Evolutionary conservation across 2,888 invertebrate genomes (phyloP), one percentile per base, ranked within the genome.

Genomic region (Dendrolimus pini): DNA sequence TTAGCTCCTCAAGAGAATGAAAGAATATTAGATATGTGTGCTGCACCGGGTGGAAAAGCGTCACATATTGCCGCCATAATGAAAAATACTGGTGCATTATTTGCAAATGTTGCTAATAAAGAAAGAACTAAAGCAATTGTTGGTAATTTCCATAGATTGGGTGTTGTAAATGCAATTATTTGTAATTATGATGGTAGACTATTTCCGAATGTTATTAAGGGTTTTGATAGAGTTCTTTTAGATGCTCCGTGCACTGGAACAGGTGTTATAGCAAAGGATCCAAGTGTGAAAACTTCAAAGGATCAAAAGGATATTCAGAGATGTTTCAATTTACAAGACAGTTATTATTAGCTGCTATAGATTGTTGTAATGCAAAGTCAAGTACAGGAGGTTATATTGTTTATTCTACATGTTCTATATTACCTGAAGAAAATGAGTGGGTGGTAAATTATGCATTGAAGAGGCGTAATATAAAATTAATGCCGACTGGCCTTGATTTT

Each of bases 211-310:
- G 92, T 96, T 10, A 95, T 98, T 80, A 96, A 95, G 74, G 96
- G 97, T 1, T 99, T 99, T 80, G 99, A 99, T 83, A 93, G 99
- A 70, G 97, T 99, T 7, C 85, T 99, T 47, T 87, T 99, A 55
- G 99, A 99, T 91, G 99, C 99, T 0, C 99, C 99, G 0, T 99
- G 99, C 79, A 97, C 98, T 53, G 99, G 99, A 52, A 99, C 99
- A 0, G 99, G 99, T 41, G 98, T 99, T 9, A 96, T 99, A 53
- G 95, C 98, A 41, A 99, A 99, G 89, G 99, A 99, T 91, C 97
- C 96, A 0, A 96, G 96, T 73, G 99, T 99, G 0, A 99, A 99
- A 90, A 96, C 95, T 0, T 95, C 93, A 62, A 98, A 98, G 85
- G 97, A 98, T 70, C 94, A 95, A 66, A 93, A 94, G 65, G 99